A percentile compares a stretch with the other conserved stretches of the same genome.
phyloP scores from a whole-genome alignment of 2,888 invertebrate genomes.

The Tribolium freemani region DNA sequence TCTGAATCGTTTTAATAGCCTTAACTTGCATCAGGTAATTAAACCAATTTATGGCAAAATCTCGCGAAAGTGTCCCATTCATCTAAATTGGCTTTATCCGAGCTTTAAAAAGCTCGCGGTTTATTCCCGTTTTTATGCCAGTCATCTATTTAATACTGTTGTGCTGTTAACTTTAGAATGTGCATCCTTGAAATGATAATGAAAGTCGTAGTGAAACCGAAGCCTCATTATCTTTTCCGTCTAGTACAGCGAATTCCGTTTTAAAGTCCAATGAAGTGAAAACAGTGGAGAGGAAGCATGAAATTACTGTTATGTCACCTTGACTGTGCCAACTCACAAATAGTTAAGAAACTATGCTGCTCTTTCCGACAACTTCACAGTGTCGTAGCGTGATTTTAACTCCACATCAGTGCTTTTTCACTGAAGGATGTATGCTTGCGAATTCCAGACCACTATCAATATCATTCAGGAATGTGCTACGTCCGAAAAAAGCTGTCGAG shows the following conservation, averaged over 20 bases:
- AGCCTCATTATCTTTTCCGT: too few species aligned
- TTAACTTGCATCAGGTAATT: not conserved
- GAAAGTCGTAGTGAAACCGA: slow-evolving; percentile 16
- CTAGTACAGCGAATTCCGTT: slow-evolving; percentile 38
- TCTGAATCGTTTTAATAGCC: not conserved
- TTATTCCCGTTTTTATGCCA: not conserved
- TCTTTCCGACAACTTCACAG: slow-evolving; percentile 18
- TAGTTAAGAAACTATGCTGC: slow-evolving; percentile 52
- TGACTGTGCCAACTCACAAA: slow-evolving; percentile 44
- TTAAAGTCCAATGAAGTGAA: slow-evolving; percentile 54
- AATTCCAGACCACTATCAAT: slow-evolving; percentile 5
- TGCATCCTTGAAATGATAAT: not conserved
- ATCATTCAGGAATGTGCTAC: slow-evolving; percentile 18
- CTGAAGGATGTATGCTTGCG: not conserved
- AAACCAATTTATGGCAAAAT: not conserved
- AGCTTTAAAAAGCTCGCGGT: too few species aligned
- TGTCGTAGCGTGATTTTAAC: slow-evolving; percentile 20
- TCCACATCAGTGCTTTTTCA: slow-evolving; percentile 9
- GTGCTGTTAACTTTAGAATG: not conserved
- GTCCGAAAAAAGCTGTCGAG: slow-evolving; percentile 18
- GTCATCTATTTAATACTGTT: not conserved
- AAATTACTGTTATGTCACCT: slow-evolving; percentile 53
- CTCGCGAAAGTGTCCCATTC: not conserved
- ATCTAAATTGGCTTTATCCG: too few species aligned
- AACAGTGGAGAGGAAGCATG: slow-evolving; percentile 48